These are phyloP conservation scores for Rhynchophorus ferrugineus DNA, from an alignment of 1,140 invertebrate genomes.

Conservation along the genomic window DNA sequence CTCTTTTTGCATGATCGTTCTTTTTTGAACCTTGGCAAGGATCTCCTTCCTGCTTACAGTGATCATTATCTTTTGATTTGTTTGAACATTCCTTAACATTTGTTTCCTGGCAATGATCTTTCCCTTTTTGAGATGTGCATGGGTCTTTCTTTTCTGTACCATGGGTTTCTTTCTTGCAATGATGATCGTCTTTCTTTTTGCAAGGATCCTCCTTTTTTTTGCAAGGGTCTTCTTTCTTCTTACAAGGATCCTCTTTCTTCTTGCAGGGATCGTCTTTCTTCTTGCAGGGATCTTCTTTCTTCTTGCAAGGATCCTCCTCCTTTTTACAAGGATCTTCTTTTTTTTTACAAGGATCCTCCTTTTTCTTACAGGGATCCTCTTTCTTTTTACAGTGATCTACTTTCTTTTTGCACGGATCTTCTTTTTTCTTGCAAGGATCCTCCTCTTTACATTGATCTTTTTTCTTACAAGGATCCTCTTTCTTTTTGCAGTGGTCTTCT, in stretches of 20 bases:
- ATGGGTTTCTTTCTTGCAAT: slow-evolving; percentile 14
- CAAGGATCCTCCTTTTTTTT: slow-evolving; percentile 17
- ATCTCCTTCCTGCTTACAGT: slow-evolving; percentile 9
- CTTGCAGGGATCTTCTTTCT: slow-evolving; percentile 11
- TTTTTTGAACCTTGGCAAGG: too few relatives aligned
- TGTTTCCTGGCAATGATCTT: background rate
- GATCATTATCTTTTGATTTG: background rate
- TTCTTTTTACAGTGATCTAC: slow-evolving; percentile 16
- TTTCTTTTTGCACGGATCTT: slow-evolving; percentile 20
- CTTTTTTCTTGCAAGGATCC: slow-evolving; percentile 17
- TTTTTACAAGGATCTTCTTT: slow-evolving; percentile 23
- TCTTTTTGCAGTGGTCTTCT: slow-evolving; percentile 11
- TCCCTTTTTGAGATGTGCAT: too few relatives aligned
- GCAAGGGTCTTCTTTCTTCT: background rate
- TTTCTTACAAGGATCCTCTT: slow-evolving; percentile 8
- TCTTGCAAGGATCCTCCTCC: slow-evolving; percentile 8
- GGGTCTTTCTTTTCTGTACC: slow-evolving; percentile 9
- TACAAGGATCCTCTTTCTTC: background rate
- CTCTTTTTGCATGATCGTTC: too few relatives aligned
- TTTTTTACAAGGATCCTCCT: slow-evolving; percentile 13
- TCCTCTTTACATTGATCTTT: too few relatives aligned
- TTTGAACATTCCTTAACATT: background rate
- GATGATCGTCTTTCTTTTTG: slow-evolving; percentile 16
- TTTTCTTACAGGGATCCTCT: slow-evolving; percentile 10
- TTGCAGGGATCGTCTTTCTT: slow-evolving; percentile 14